Evolutionary conservation across 2,113 vertebrate genomes (phyloP).

Genomic region (Lophius piscatorius): DNA sequence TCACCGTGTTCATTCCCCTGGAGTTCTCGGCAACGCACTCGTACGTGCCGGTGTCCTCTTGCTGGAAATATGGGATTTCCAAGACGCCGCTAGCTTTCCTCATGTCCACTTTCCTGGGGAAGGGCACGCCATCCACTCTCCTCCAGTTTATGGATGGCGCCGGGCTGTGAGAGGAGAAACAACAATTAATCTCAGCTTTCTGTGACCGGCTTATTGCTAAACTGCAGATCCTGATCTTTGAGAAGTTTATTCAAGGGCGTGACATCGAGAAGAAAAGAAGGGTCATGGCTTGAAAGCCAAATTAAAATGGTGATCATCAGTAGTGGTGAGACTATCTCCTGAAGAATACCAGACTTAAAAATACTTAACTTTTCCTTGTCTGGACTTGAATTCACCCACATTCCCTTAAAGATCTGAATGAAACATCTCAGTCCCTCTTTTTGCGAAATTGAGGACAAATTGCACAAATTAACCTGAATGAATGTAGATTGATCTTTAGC

Average conservation of each 20-base stretch:
- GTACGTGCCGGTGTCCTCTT: conserved; percentile 90
- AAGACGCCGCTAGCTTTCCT: conserved; percentile 89
- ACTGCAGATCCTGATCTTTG: background rate
- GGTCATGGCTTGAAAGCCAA: too few species aligned
- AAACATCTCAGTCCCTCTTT: background rate
- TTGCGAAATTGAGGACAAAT: background rate
- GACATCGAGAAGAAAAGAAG: background rate
- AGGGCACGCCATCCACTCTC: conserved; percentile 85
- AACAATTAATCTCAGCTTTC: background rate
- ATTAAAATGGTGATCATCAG: too few species aligned
- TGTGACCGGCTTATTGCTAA: background rate
- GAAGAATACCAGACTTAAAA: background rate
- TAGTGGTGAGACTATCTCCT: background rate
- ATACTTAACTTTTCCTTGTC: too few species aligned
- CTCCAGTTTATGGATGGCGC: conserved; percentile 92
- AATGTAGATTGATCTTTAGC: too few species aligned
- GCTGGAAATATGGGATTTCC: conserved; percentile 97
- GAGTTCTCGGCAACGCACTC: conserved; percentile 96
- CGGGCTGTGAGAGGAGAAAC: conserved; percentile 78
- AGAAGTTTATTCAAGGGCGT: background rate
- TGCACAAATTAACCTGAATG: background rate
- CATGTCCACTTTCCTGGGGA: conserved; percentile 89
- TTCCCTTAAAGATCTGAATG: background rate
- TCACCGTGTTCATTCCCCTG: conserved; percentile 89
- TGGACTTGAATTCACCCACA: background rate